Base-by-base conservation (phyloP, 1,140 invertebrate species). In the Spodoptera litura region DNA sequence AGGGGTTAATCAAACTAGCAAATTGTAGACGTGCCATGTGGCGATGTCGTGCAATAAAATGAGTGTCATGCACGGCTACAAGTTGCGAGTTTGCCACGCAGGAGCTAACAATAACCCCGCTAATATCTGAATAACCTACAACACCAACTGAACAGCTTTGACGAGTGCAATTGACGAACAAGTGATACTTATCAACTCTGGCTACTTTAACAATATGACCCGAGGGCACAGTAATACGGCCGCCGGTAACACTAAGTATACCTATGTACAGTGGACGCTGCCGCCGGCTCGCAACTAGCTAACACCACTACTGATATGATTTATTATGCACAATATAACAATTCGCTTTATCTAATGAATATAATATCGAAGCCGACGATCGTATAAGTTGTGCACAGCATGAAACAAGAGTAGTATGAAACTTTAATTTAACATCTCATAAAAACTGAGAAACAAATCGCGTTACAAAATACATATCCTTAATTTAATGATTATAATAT, bases 381-480 rank as follows among this genome's bases (percentile, higher is more conserved):
- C 78, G 80, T 85, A 85, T 83, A 83, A 83, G 91, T 92, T 92
- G 93, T 94, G 91, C 91, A 93, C 91, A 94, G 93, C 93, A 90
- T 89, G 88, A 88, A 84, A 89, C 88, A 90, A 84, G 73, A 88
- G 87, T 86, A 87, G 80, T 87, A 88, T 87, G 84, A 89, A 91
- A 87, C 80, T 85, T 87, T 86, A 85, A 88, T 92, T 91, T 84
- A 92, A 92, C 87, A 88, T 92, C 87, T 92, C 87, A 89, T 92
- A 89, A 91, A 92, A 93, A 89, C 85, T 82, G 88, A 92, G 89
- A 92, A 93, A 92, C 91, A 92, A 87, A 90, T 88, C 80, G 87
- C 87, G 89, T 93, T 93, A 94, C 89, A 94, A 94, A 94, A 94
- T 94, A 94, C 92, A 92, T 89, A 93, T 93, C 82, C 91, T 92